These are phyloP conservation scores for Aelia acuminata DNA, from an alignment of 2,888 invertebrate species.

Conservation along the genomic window DNA sequence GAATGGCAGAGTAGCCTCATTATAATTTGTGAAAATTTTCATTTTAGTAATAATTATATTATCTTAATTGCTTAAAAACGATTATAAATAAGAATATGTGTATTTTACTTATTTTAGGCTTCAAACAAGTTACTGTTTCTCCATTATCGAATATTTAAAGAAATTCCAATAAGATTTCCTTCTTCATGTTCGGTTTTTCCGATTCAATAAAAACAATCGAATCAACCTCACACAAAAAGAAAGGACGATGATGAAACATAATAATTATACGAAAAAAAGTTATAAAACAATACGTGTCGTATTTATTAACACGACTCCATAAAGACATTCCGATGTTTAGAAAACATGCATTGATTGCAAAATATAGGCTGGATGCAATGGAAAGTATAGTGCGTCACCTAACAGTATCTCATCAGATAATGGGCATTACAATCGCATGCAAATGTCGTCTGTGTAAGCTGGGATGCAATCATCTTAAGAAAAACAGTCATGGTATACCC, in stretches of 20 bases:
- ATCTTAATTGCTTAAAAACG: too few species aligned
- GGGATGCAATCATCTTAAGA: neutral
- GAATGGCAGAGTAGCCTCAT: too few species aligned
- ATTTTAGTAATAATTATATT: too few species aligned
- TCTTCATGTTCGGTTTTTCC: neutral
- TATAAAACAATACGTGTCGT: neutral
- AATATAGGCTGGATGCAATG: conserved; percentile 1
- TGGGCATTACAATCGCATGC: conserved; percentile 12
- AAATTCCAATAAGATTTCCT: neutral
- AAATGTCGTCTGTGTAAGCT: neutral
- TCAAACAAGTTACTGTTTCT: too few species aligned
- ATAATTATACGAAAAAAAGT: neutral
- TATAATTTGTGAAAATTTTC: too few species aligned
- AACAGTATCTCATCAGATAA: neutral
- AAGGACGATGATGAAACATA: neutral
- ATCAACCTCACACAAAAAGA: neutral
- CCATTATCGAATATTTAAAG: too few species aligned
- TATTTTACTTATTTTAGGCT: too few species aligned
- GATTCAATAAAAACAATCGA: neutral
- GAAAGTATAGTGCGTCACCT: neutral
- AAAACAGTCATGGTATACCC: too few species aligned
- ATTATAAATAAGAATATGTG: too few species aligned
- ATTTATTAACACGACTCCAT: too few species aligned
- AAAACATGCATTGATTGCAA: conserved; percentile 42
- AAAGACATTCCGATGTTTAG: neutral